Conservation (phyloP, 2,797 vertebrate genomes). For the Okamejei kenojei region DNA sequence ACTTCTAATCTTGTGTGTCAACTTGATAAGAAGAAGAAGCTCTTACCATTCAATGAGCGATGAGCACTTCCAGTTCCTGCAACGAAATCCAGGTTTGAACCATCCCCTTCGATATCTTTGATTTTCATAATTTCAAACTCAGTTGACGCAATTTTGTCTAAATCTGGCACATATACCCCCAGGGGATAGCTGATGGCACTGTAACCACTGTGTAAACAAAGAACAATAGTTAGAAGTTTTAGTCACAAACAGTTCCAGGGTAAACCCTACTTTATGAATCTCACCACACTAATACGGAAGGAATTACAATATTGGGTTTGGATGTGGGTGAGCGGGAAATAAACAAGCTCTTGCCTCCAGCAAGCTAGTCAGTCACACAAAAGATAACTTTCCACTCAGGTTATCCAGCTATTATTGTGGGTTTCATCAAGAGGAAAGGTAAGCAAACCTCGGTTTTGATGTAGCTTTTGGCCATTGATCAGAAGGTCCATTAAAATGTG, state of each 20-base stretch:
- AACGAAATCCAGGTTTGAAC: slow-evolving; percentile 47
- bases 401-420: not conserved
- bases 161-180: slow-evolving; percentile 50
- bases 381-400: not conserved
- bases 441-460: not conserved
- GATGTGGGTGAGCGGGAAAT: not conserved
- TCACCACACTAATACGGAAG: not conserved
- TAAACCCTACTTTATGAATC: not conserved
- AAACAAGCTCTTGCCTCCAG: not conserved
- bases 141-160: slow-evolving; percentile 42
- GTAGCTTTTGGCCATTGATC: not conserved
- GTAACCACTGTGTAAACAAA: slow-evolving; percentile 52
- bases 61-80: slow-evolving; percentile 43
- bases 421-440: not conserved
- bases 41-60: not conserved
- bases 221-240: slow-evolving; percentile 43
- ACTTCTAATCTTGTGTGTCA: too few relatives aligned
- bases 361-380: not conserved
- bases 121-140: slow-evolving; percentile 47
- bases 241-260: slow-evolving; percentile 13
- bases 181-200: slow-evolving; percentile 58
- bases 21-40: too few relatives aligned
- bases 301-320: not conserved
- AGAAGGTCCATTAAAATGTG: not conserved
- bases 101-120: slow-evolving; percentile 48